Conservation (phyloP, 2,797 vertebrate species). For the Pterois miles region DNA sequence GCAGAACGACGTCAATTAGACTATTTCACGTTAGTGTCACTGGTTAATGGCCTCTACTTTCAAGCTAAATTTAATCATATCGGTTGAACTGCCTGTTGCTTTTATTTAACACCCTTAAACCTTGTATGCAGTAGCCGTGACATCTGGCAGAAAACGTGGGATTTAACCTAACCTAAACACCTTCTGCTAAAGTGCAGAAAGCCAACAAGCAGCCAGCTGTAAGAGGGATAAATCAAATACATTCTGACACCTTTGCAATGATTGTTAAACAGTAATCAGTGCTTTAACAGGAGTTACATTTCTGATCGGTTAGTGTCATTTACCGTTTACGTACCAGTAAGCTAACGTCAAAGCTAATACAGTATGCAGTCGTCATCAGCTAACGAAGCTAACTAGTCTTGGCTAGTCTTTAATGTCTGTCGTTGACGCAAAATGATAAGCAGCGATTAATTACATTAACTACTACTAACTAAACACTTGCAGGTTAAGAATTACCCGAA, state of each 20-base stretch:
- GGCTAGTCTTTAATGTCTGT: neutral
- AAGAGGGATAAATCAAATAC: fast-evolving
- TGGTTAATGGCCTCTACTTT: neutral
- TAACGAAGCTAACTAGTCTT: constrained; percentile 17
- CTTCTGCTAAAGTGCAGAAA: neutral
- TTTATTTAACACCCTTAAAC: neutral
- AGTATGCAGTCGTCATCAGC: constrained; percentile 49
- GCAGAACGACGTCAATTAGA: neutral
- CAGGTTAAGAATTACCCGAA: neutral
- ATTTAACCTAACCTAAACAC: neutral
- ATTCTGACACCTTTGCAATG: neutral
- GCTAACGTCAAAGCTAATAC: constrained; percentile 54
- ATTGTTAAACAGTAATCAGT: fast-evolving
- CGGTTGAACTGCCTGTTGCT: neutral
- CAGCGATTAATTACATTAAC: neutral
- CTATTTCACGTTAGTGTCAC: neutral
- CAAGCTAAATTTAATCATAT: neutral
- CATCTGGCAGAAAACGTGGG: neutral
- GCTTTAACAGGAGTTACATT: neutral
- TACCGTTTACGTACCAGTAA: neutral
- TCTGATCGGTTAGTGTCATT: neutral
- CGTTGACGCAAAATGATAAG: too few relatives aligned
- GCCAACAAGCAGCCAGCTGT: neutral
- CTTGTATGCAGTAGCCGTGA: neutral
- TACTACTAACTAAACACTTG: neutral